A percentile compares a stretch with the other conserved stretches of the same genome.
phyloP scores from a whole-genome alignment of 2,888 invertebrate genomes.

The Xylophagus ater region DNA sequence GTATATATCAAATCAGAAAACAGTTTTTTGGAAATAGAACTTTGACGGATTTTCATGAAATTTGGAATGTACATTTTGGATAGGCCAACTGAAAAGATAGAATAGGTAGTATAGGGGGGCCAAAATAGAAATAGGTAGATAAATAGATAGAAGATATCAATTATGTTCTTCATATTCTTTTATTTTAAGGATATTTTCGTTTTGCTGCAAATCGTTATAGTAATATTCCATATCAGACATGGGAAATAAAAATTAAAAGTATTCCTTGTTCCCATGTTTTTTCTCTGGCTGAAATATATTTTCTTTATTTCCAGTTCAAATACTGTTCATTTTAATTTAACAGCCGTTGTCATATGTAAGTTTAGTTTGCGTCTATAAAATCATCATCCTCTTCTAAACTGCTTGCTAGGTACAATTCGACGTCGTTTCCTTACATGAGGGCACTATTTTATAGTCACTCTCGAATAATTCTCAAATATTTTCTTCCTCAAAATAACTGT shows the following conservation, averaged over 20 bases:
- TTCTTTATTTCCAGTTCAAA: constrained; percentile 24
- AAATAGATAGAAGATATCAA: too few species aligned
- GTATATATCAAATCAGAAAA: too few species aligned
- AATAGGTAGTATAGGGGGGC: too few species aligned
- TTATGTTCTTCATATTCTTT: too few species aligned
- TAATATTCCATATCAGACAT: constrained; percentile 75
- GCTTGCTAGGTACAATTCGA: not conserved
- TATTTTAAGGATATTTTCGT: constrained; percentile 58
- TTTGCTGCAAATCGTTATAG: constrained; percentile 62
- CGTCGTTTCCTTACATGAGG: not conserved
- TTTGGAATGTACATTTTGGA: too few species aligned
- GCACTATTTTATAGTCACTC: constrained; percentile 1
- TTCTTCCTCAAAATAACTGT: not conserved
- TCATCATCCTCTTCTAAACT: constrained; percentile 1
- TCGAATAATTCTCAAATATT: constrained; percentile 1
- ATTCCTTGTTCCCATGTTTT: too few species aligned
- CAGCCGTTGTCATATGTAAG: constrained; percentile 47
- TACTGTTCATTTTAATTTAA: constrained; percentile 40
- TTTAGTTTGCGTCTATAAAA: too few species aligned
- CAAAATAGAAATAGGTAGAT: too few species aligned
- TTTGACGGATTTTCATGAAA: too few species aligned
- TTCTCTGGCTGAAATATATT: not conserved
- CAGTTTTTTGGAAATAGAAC: too few species aligned
- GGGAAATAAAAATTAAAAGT: constrained; percentile 73
- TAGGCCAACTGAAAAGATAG: too few species aligned